Conservation (phyloP, 1,140 invertebrate species). For the Trissolcus basalis region DNA sequence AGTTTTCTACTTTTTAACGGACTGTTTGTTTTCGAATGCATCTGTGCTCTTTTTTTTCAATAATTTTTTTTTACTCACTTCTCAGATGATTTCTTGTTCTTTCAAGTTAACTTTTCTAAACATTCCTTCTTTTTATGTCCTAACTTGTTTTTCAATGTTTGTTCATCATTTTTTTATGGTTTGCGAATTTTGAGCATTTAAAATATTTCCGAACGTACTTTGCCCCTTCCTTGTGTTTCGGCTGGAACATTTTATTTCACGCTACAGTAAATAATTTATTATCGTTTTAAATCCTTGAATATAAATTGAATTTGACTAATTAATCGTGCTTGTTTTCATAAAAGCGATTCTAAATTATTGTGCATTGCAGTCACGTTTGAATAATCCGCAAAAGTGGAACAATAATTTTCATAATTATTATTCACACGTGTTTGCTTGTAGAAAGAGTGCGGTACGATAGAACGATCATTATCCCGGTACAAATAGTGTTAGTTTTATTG, state of each 20-base stretch:
- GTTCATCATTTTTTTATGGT: no score
- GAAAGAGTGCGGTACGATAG: constrained; percentile 11
- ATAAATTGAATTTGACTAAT: no score
- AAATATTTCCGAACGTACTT: no score
- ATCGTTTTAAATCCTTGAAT: no score
- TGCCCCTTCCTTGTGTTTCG: no score
- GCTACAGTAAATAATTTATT: no score
- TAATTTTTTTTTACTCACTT: neutral
- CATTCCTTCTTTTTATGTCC: no score
- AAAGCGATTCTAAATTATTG: neutral
- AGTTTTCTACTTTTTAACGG: constrained; percentile 1
- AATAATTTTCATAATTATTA: constrained; percentile 42
- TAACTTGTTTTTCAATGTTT: no score
- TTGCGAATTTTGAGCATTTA: no score
- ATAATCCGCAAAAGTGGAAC: constrained; percentile 1
- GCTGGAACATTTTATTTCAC: no score
- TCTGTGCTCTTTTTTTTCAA: neutral
- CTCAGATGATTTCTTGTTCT: neutral
- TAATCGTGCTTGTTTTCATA: neutral
- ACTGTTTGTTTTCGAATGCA: neutral
- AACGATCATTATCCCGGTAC: constrained; percentile 42
- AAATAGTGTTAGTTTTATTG: constrained; percentile 49
- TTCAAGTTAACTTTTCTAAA: neutral
- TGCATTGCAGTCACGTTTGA: neutral
- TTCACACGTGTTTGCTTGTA: constrained; percentile 21